Evolutionary conservation across 2,797 vertebrate genomes (phyloP).

Genomic region (Avahi laniger): DNA sequence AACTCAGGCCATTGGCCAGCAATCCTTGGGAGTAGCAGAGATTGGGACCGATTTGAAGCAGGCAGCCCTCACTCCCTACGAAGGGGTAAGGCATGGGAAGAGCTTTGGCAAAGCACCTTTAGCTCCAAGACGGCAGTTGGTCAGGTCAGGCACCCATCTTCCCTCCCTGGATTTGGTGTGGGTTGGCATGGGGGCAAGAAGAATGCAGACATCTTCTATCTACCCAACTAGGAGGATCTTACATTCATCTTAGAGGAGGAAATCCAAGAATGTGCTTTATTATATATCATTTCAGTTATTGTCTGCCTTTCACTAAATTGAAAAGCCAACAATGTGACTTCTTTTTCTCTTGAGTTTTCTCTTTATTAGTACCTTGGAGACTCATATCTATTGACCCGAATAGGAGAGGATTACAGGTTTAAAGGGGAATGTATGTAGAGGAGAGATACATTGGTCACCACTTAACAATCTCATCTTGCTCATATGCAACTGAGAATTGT

Average conservation of each 20-base stretch:
- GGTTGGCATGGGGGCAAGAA: neutral
- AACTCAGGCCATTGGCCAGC: neutral
- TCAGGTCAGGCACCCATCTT: neutral
- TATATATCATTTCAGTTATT: neutral
- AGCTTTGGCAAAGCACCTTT: neutral
- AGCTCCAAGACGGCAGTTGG: neutral
- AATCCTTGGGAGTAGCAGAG: neutral
- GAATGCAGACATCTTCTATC: neutral
- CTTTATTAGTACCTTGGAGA: neutral
- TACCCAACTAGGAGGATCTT: neutral
- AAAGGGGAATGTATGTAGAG: neutral
- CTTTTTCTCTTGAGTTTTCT: constrained; percentile 6
- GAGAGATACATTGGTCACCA: neutral
- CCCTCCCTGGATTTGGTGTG: neutral
- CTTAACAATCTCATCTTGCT: neutral
- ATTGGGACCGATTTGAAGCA: neutral
- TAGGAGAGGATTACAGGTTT: neutral
- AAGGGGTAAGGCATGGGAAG: neutral
- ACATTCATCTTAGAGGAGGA: neutral
- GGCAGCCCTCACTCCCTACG: neutral
- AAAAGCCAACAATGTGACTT: neutral
- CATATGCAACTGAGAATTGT: neutral
- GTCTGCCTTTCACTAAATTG: neutral
- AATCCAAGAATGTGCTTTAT: neutral
- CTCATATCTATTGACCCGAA: neutral